phyloP scores from a whole-genome alignment of 2,888 invertebrate species.

The Drosophila buzzatii region DNA sequence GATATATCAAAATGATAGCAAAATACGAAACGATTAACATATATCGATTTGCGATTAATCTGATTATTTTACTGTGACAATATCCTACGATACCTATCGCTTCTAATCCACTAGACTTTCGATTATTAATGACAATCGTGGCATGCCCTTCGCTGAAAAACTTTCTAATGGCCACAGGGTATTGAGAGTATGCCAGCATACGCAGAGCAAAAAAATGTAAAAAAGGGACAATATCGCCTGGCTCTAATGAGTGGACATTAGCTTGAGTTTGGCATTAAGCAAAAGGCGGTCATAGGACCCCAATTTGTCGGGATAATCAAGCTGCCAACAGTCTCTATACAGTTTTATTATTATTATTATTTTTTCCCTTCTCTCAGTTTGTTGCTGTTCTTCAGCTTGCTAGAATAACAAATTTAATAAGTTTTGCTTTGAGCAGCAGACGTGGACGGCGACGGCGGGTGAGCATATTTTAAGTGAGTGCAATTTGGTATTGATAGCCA shows the following conservation, averaged over 20 bases:
- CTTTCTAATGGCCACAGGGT: constrained; percentile 12
- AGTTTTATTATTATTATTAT: constrained; percentile 6
- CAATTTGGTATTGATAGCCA: constrained; percentile 73
- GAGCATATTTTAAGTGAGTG: constrained; percentile 64
- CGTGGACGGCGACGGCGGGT: background rate
- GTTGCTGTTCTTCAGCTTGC: background rate
- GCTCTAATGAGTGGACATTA: constrained; percentile 75
- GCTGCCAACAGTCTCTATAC: constrained; percentile 39
- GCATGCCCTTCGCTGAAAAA: background rate
- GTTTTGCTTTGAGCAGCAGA: background rate
- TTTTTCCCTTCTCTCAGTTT: background rate
- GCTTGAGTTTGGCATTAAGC: constrained; percentile 49
- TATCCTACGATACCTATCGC: too few relatives aligned
- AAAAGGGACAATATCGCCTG: constrained; percentile 38
- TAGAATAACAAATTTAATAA: constrained; percentile 34
- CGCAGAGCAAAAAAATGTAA: background rate
- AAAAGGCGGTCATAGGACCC: constrained; percentile 31
- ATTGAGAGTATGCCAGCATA: background rate
- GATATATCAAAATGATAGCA: too few relatives aligned
- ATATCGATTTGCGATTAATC: background rate
- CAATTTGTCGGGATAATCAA: constrained; percentile 72
- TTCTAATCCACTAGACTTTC: too few relatives aligned
- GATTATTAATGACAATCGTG: too few relatives aligned
- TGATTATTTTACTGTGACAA: too few relatives aligned
- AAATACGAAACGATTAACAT: background rate